A percentile compares a stretch with the other conserved stretches of the same genome.
Conservation (phyloP, 1,140 invertebrate species). For the Plutomurus gul region DNA sequence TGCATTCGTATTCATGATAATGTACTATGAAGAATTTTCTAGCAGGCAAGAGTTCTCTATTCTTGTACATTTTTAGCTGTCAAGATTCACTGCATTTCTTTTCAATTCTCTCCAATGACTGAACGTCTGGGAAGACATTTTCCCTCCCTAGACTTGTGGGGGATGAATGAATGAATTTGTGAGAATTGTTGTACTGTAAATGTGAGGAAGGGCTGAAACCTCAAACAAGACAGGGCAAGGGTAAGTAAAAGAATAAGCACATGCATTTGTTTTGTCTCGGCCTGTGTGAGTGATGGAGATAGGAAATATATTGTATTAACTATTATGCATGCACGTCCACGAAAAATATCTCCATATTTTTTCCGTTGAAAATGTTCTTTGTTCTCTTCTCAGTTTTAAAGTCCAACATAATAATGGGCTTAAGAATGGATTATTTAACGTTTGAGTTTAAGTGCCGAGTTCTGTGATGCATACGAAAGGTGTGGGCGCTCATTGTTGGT, state of each 20-base stretch:
- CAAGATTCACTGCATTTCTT: no score
- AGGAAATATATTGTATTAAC: not conserved
- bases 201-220: not conserved
- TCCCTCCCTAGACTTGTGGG: not conserved
- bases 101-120: not conserved
- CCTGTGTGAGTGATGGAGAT: not conserved
- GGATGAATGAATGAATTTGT: constrained; percentile 7
- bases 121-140: not conserved
- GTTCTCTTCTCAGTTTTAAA: not conserved
- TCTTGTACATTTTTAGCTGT: no score
- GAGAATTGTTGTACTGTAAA: not conserved
- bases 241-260: constrained; percentile 14
- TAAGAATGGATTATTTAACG: constrained; percentile 6
- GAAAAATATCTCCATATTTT: constrained; percentile 26
- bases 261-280: not conserved
- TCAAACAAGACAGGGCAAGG: not conserved
- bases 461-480: constrained; percentile 7
- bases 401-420: not conserved
- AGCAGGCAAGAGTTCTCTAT: not conserved
- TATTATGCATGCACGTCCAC: constrained; percentile 23
- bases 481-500: not conserved
- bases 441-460: constrained; percentile 1
- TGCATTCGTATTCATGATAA: no score
- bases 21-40: not conserved
- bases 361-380: constrained; percentile 9